phyloP scores from a whole-genome alignment of 2,888 invertebrate genomes.

The Thecophora atra region DNA sequence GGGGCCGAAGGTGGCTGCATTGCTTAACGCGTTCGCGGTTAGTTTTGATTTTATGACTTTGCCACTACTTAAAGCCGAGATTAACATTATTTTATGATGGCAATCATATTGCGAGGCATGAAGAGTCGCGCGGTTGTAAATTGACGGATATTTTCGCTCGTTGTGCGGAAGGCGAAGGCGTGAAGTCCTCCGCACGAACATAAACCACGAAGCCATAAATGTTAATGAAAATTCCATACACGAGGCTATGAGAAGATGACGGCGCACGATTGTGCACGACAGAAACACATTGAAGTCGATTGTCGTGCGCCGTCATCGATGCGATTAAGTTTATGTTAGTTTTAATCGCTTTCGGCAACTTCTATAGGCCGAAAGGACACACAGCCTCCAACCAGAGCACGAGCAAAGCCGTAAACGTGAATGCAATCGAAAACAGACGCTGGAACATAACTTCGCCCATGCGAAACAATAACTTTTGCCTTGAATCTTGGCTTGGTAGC shows the following conservation, averaged over 20 bases:
- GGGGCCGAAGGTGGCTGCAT: slow-evolving; percentile 21
- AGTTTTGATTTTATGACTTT: slow-evolving; percentile 58
- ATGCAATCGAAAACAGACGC: not conserved
- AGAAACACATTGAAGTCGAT: slow-evolving; percentile 50
- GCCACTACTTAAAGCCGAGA: slow-evolving; percentile 49
- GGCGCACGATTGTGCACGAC: slow-evolving; percentile 18
- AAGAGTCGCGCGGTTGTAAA: slow-evolving; percentile 42
- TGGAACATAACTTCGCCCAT: slow-evolving; percentile 15
- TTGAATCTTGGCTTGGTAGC: not conserved
- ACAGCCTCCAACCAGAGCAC: slow-evolving; percentile 4
- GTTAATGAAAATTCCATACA: slow-evolving; percentile 52
- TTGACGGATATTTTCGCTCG: slow-evolving; percentile 13
- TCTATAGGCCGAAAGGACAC: not conserved
- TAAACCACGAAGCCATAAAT: slow-evolving; percentile 59
- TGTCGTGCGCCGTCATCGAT: slow-evolving; percentile 59
- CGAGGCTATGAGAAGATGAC: not conserved
- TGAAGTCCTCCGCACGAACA: slow-evolving; percentile 35
- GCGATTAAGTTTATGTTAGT: slow-evolving; percentile 57
- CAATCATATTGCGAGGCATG: slow-evolving; percentile 52
- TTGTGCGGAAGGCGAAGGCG: not conserved
- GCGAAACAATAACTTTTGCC: slow-evolving; percentile 31
- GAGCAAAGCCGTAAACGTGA: not conserved
- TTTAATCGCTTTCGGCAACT: slow-evolving; percentile 56
- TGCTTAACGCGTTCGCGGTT: slow-evolving; percentile 25
- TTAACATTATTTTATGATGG: slow-evolving; percentile 61